Percentiles rank a stretch among this genome's conserved stretches.
Evolutionary conservation across 1,140 invertebrate genomes (phyloP).

Genomic region (Latrodectus geometricus): DNA sequence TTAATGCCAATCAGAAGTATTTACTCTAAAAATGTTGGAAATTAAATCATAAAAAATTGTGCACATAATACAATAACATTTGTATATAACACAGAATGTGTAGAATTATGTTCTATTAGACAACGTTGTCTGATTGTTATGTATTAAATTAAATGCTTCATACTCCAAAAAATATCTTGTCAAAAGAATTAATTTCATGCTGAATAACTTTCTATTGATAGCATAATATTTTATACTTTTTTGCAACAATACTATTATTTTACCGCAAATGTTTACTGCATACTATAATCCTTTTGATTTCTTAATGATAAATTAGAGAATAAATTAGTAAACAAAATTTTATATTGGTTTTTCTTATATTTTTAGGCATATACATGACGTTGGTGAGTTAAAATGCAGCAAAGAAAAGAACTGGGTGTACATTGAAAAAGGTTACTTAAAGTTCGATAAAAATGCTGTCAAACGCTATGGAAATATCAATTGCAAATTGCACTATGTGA

Average conservation of each 20-base stretch:
- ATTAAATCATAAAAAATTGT: too few species aligned
- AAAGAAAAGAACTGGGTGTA: conserved; percentile 45
- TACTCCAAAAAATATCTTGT: too few species aligned
- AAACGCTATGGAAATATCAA: conserved; percentile 39
- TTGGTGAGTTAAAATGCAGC: conserved; percentile 44
- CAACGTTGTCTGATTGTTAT: too few species aligned
- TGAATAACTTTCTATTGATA: background rate
- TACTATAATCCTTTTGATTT: too few species aligned
- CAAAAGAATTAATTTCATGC: background rate
- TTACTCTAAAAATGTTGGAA: too few species aligned
- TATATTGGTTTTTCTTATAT: background rate
- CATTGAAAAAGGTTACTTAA: background rate
- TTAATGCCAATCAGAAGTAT: too few species aligned
- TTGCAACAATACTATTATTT: background rate
- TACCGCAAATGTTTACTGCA: background rate
- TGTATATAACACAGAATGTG: too few species aligned
- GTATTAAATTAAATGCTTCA: too few species aligned
- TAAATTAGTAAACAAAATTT: background rate
- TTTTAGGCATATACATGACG: conserved; percentile 40
- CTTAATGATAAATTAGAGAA: background rate
- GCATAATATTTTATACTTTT: background rate
- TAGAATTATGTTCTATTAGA: too few species aligned
- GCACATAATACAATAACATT: too few species aligned
- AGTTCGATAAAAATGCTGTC: conserved; percentile 5
- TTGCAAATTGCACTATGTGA: conserved; percentile 53